Conservation (phyloP, 2,888 invertebrate genomes). For the Scaptomyza flava region DNA sequence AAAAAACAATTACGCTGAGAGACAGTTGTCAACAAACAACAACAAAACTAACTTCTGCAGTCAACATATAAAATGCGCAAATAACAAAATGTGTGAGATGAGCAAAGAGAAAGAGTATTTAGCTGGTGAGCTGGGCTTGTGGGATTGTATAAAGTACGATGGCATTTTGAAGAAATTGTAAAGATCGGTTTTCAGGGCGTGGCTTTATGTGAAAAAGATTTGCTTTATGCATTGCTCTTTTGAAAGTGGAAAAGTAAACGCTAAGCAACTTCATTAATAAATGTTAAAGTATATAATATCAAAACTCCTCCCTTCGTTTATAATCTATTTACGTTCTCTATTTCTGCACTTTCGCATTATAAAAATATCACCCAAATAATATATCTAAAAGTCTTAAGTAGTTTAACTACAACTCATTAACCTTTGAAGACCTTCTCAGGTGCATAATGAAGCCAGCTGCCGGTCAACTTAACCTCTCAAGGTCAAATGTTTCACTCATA, state of each 20-base stretch:
- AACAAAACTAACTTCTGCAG: constrained; percentile 7
- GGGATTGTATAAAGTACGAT: constrained; percentile 12
- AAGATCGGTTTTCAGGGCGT: constrained; percentile 11
- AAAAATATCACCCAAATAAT: background rate
- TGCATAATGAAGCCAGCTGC: constrained; percentile 5
- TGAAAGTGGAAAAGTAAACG: constrained; percentile 3
- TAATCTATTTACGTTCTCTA: background rate
- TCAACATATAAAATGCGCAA: constrained; percentile 40
- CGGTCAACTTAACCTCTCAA: constrained; percentile 34
- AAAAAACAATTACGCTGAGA: constrained; percentile 17
- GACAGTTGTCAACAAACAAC: constrained; percentile 40
- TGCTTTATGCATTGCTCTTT: constrained; percentile 10
- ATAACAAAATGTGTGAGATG: constrained; percentile 36
- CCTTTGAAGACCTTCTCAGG: constrained; percentile 3
- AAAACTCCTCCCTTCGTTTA: background rate
- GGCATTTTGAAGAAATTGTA: constrained; percentile 17
- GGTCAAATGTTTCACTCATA: constrained; percentile 41
- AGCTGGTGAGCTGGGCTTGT: background rate
- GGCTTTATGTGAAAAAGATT: constrained; percentile 18
- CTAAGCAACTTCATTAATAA: background rate
- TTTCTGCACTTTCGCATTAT: background rate
- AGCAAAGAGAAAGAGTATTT: constrained; percentile 32
- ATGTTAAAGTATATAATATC: no score
- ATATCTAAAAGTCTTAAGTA: background rate
- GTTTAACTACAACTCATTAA: constrained; percentile 10